Evolutionary conservation across 2,888 invertebrate species (phyloP).

Genomic region (Ennomos erosarius): DNA sequence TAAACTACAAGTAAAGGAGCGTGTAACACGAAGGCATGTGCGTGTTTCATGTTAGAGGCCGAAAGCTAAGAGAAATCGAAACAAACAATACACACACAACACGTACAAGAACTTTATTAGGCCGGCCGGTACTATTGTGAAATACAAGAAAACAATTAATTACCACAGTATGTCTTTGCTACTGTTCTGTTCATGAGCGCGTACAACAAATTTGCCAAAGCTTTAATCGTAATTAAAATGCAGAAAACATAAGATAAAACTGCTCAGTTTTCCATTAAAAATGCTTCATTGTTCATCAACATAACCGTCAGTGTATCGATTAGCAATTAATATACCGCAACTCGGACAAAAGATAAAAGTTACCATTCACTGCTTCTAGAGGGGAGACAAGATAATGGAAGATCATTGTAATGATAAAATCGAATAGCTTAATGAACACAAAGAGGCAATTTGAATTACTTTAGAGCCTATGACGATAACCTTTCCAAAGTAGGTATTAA

Average conservation of each 20-base stretch:
- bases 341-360: slow-evolving; percentile 36
- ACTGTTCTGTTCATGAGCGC: too few relatives aligned
- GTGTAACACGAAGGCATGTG: slow-evolving; percentile 59
- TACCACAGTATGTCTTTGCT: too few relatives aligned
- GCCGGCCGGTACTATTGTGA: slow-evolving; percentile 32
- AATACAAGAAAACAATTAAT: slow-evolving; percentile 16
- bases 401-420: slow-evolving; percentile 28
- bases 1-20: slow-evolving; percentile 34
- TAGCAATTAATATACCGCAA: slow-evolving; percentile 41
- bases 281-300: slow-evolving; percentile 30
- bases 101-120: slow-evolving; percentile 35
- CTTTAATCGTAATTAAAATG: too few relatives aligned
- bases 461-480: slow-evolving; percentile 13
- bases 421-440: slow-evolving; percentile 18
- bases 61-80: slow-evolving; percentile 79
- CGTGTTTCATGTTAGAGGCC: slow-evolving; percentile 66
- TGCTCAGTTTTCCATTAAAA: slow-evolving; percentile 8
- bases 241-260: too few relatives aligned
- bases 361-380: slow-evolving; percentile 29
- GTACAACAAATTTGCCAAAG: background rate
- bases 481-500: slow-evolving; percentile 2
- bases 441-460: slow-evolving; percentile 28
- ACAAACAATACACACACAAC: slow-evolving; percentile 49
- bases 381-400: slow-evolving; percentile 33
- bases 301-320: slow-evolving; percentile 30